Evolutionary conservation across 2,888 invertebrate species (phyloP).

Genomic region (Bimastos eiseni): DNA sequence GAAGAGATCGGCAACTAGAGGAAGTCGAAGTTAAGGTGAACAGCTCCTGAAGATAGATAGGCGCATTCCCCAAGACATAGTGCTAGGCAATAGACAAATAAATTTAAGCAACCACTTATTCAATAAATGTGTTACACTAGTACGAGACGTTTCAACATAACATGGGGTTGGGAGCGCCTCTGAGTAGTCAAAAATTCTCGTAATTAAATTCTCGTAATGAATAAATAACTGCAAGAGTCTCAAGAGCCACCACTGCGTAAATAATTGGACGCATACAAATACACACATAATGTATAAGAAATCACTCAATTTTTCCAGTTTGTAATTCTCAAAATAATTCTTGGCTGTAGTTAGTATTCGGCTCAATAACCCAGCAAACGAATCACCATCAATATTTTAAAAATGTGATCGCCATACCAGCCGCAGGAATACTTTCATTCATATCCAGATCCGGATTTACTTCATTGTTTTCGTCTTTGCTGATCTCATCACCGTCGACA

Average conservation of each 20-base stretch:
- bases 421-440: neutral
- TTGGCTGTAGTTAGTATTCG: neutral
- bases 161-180: too few relatives aligned
- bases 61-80: too few relatives aligned
- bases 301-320: too few relatives aligned
- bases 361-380: neutral
- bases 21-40: too few relatives aligned
- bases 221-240: neutral
- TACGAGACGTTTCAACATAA: neutral
- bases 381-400: neutral
- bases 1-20: too few relatives aligned
- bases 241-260: neutral
- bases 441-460: constrained; percentile 8
- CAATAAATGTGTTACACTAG: neutral
- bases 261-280: neutral
- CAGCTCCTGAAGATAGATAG: too few relatives aligned
- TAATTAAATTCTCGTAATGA: too few relatives aligned
- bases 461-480: constrained; percentile 21
- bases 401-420: neutral
- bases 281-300: too few relatives aligned
- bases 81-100: neutral
- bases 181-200: too few relatives aligned
- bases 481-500: neutral
- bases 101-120: neutral
- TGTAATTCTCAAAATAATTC: neutral